These are phyloP conservation scores for Poecilia wingei DNA, from an alignment of 2,797 vertebrate species.

Conservation along the genomic window DNA sequence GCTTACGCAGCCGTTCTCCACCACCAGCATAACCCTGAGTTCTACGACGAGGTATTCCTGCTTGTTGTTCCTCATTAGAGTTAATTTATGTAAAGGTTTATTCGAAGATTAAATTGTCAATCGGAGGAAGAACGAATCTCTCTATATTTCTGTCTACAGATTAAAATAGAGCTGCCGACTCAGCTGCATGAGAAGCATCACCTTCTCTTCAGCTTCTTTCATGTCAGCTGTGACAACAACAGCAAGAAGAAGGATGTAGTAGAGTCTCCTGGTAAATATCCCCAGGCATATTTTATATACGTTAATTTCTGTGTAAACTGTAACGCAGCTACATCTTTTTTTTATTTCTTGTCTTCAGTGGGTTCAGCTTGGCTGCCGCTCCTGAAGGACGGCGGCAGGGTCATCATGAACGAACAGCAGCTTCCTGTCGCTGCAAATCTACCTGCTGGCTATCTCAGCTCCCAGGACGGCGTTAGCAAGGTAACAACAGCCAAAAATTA, in stretches of 20 bases:
- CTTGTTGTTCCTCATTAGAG: conserved; percentile 1
- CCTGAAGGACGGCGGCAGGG: conserved; percentile 92
- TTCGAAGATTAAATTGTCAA: not conserved
- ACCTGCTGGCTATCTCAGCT: conserved; percentile 88
- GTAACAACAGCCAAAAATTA: conserved; percentile 71
- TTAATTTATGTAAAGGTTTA: not conserved
- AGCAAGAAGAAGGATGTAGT: conserved; percentile 94
- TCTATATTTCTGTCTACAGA: conserved; percentile 70
- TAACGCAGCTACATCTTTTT: not conserved
- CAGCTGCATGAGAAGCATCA: conserved; percentile 96
- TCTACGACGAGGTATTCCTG: conserved; percentile 91
- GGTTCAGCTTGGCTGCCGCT: conserved; percentile 95
- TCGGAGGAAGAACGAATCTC: not conserved
- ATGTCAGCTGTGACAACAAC: conserved; percentile 95
- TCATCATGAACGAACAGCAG: conserved; percentile 90
- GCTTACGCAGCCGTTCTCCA: conserved; percentile 91
- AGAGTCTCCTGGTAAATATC: conserved; percentile 87
- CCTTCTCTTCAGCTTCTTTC: conserved; percentile 94
- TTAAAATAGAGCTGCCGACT: conserved; percentile 95
- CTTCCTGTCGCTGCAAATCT: conserved; percentile 88
- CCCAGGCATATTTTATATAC: not conserved
- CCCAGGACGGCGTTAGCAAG: conserved; percentile 88
- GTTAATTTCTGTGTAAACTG: not conserved
- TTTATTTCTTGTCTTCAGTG: conserved; percentile 75
- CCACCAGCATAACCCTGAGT: conserved; percentile 98